Base-by-base conservation (phyloP, 2,113 vertebrate genomes). In the Athene cunicularia region DNA sequence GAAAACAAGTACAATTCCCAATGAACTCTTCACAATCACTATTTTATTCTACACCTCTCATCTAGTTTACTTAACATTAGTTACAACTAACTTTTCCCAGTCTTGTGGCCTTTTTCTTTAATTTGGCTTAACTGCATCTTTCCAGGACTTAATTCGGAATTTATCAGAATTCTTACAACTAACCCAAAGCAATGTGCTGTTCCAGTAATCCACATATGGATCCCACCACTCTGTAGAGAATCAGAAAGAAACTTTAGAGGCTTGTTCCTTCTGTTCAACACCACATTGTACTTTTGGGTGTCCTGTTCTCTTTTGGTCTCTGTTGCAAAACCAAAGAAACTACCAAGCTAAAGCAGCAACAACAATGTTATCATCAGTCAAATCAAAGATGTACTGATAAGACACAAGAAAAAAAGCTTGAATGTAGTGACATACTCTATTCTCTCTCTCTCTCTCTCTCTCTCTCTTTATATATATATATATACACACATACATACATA, bases 341-440 rank as follows among this genome's bases (percentile, higher is more conserved):
- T 6, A 32, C 19, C 13, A 12, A 79, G 18, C 6, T 86, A 66
- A 47, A 26, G 49, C 72, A 76, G 55, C 12, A 33, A 60, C 47
- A 26, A 7, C 6, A 8, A 2, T 2, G 5, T 32, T 91, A 90
- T 7, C 19, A 63, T 9, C 30, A 41, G 6, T 8, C 30, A 53
- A 60, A 62, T 49, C 14, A 80, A 16, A 80, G 35, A 35, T 20
- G 14, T 11, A 62, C 11, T 15, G 9, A 72, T 18, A 28, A 81
- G 26, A 4, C 12, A 71, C 26, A 35, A 43, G 35, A 33, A 64
- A 26, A 68, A 8, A 12, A 22, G 35, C 10, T 26, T n/a, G 56
- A 72, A 63, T 0, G 3, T 11, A 60, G 19, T 22, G 33, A 55
- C 5, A 5, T 4, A 58, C n/a, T n/a, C n/a, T n/a, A n/a, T n/a